Evolutionary conservation across 2,113 vertebrate species (phyloP).

Genomic region (Pan paniscus): DNA sequence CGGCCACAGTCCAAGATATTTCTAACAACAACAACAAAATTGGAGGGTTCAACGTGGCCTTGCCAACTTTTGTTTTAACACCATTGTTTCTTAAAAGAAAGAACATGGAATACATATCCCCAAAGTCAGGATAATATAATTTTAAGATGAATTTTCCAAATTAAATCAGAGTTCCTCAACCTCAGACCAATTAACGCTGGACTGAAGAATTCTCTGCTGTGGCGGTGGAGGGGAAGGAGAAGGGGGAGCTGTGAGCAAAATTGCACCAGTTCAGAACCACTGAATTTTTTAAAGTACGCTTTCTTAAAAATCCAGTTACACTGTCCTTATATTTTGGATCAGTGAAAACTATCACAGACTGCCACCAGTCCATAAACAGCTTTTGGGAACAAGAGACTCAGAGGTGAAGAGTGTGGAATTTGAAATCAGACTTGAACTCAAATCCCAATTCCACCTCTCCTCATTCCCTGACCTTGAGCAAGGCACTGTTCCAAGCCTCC

Average conservation of each 20-base stretch:
- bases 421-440: slow-evolving; percentile 6
- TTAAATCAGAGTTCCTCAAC: slow-evolving; percentile 9
- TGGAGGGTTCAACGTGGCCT: background rate
- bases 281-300: background rate
- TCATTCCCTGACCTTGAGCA: background rate
- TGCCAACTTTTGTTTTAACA: slow-evolving; percentile 1
- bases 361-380: background rate
- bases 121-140: background rate
- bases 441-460: background rate
- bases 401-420: background rate
- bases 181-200: background rate
- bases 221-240: accelerated
- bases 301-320: background rate
- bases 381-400: background rate
- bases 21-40: background rate
- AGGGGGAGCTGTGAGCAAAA: background rate
- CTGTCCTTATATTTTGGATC: background rate
- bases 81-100: background rate
- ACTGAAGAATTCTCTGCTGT: background rate
- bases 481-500: background rate
- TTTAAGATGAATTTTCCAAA: slow-evolving; percentile 50
- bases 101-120: background rate
- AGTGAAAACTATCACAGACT: background rate
- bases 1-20: background rate
- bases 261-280: background rate